These are phyloP conservation scores for Australoheros scitulus DNA, from an alignment of 2,113 vertebrate genomes.

Conservation along the genomic window DNA sequence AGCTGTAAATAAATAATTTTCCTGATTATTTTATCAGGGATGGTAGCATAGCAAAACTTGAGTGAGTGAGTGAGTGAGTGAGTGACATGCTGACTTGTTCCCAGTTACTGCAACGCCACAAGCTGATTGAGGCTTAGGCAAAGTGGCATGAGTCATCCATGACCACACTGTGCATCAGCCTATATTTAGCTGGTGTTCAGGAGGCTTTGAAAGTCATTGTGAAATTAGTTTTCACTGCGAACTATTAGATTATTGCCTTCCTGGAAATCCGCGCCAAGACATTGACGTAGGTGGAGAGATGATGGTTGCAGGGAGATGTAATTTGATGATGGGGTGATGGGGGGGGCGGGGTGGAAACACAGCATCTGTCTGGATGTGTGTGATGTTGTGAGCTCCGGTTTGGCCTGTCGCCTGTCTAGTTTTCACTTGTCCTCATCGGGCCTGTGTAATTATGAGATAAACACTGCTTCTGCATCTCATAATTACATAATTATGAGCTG, in stretches of 20 bases:
- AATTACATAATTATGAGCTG: neutral
- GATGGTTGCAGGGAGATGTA: neutral
- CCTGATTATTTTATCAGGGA: neutral
- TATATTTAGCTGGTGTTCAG: slow-evolving; percentile 54
- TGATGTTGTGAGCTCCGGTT: neutral
- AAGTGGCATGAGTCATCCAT: slow-evolving; percentile 58
- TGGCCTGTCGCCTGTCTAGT: neutral
- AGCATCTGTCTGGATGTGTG: neutral
- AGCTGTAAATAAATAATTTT: neutral
- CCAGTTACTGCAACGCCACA: slow-evolving; percentile 14
- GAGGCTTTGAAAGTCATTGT: slow-evolving; percentile 18
- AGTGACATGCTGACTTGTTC: neutral
- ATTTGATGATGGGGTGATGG: neutral
- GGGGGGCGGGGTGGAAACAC: neutral
- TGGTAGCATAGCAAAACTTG: neutral
- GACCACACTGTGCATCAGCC: neutral
- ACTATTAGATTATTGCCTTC: slow-evolving; percentile 44
- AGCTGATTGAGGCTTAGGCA: slow-evolving; percentile 39
- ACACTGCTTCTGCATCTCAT: neutral
- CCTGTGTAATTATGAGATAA: neutral
- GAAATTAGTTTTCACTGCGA: slow-evolving; percentile 53
- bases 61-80: too few species aligned
- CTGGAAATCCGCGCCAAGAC: slow-evolving; percentile 30
- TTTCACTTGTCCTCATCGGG: neutral
- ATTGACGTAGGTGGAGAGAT: neutral